Evolutionary conservation across 1,140 invertebrate species (phyloP), one percentile per base, ranked within the genome.

Genomic region (Penaeus vannamei): DNA sequence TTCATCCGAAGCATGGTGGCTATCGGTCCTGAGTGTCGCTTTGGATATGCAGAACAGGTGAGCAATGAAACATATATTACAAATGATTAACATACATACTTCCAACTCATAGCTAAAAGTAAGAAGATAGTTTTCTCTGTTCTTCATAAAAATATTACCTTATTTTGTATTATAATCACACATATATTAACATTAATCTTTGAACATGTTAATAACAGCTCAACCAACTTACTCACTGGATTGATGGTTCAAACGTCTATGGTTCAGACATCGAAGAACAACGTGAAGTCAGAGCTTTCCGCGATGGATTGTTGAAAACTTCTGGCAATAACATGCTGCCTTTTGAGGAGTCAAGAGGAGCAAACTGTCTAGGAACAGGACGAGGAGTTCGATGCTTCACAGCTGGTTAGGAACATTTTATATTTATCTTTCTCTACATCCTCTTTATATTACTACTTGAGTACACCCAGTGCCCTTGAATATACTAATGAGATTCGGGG

Each of bases 221-320:
- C 53, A 95, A 95, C 91, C 92, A 93, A 85, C 85, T 94, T n/a
- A 95, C 94, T 1, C 93, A 94, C 61, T 94, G 92, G 87, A 87
- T 95, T 17, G 94, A 95, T 91, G 93, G 92, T n/a, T 95, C 94
- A 1, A 92, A 92, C 42, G 91, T 94, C 22, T 95, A 95, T 91
- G 94, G 94, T 0, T 96, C 95, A 66, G 62, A 23, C 0, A 93
- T 94, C 61, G 94, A 95, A 81, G 91, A 91, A 53, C 82, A 87
- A 14, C 91, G 93, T 26, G 19, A 89, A 26, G 83, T 94, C 8
- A 90, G 94, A 66, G 85, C 91, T 46, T 93, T 93, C 87, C 89
- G 90, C 46, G 92, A 92, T 85, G 94, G 93, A 14, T 87, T 91
- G 7, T 59, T 91, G 36, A 81, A n/a, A 46, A 85, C 87, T 22